These are phyloP conservation scores for Solenopsis fugax DNA, from an alignment of 1,140 invertebrate species.

Conservation along the genomic window DNA sequence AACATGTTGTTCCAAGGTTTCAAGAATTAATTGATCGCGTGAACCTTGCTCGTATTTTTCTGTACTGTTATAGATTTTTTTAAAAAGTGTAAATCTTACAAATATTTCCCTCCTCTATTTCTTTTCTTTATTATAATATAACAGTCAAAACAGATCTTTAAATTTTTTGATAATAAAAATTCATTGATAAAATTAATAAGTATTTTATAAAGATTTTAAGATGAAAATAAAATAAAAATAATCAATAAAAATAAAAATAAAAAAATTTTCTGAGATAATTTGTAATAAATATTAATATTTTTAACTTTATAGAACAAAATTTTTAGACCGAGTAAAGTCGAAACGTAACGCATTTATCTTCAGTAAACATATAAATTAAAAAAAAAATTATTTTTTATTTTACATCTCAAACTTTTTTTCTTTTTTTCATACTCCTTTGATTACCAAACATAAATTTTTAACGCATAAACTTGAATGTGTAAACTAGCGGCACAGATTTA, in stretches of 20 bases:
- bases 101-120: background rate
- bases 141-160: background rate
- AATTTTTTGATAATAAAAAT: background rate
- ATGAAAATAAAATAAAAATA: background rate
- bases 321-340: too few relatives aligned
- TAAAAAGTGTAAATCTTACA: conserved; percentile 14
- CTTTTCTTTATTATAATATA: conserved; percentile 5
- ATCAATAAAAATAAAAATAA: background rate
- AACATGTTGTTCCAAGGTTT: conserved; percentile 31
- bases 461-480: background rate
- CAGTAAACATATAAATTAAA: too few relatives aligned
- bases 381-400: too few relatives aligned
- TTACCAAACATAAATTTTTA: conserved; percentile 18
- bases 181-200: background rate
- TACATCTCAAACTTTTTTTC: too few relatives aligned
- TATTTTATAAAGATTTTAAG: background rate
- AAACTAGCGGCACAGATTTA: conserved; percentile 26
- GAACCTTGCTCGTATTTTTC: background rate
- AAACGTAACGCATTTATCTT: too few relatives aligned
- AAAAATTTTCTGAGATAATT: background rate
- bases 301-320: too few relatives aligned
- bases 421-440: too few relatives aligned
- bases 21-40: conserved; percentile 37
- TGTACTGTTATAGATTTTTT: background rate
- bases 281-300: conserved; percentile 1